These are phyloP conservation scores for Thryonomys swinderianus DNA, from an alignment of 2,113 vertebrate genomes.

Conservation along the genomic window DNA sequence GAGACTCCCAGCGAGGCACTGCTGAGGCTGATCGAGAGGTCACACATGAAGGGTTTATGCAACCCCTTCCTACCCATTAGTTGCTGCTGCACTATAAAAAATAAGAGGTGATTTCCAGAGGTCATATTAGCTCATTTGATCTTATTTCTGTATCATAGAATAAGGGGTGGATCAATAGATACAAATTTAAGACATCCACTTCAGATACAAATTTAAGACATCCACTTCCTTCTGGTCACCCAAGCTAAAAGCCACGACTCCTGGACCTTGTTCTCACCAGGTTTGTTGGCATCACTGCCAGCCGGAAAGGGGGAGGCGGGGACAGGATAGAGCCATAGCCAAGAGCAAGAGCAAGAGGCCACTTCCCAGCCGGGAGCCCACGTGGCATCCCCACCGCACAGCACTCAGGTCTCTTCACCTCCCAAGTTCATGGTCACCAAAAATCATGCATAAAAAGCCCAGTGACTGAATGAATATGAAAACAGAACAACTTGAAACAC, in stretches of 20 bases:
- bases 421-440: slow-evolving; percentile 55
- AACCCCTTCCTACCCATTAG: neutral
- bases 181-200: neutral
- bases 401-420: slow-evolving; percentile 34
- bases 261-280: fast-evolving
- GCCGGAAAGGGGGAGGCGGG: too few species aligned
- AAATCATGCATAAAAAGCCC: slow-evolving; percentile 66
- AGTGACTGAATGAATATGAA: slow-evolving; percentile 43
- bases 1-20: neutral
- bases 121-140: neutral
- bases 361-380: neutral
- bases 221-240: neutral
- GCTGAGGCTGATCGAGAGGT: neutral
- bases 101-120: neutral
- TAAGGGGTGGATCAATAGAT: neutral
- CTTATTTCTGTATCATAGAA: neutral
- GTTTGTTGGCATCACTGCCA: neutral
- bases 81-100: neutral
- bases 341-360: neutral
- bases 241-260: neutral
- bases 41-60: neutral
- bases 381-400: neutral
- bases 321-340: fast-evolving
- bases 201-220: neutral
- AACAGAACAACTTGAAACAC: neutral